Conservation (phyloP, 2,888 invertebrate genomes). For the Ophion ventricosus region DNA sequence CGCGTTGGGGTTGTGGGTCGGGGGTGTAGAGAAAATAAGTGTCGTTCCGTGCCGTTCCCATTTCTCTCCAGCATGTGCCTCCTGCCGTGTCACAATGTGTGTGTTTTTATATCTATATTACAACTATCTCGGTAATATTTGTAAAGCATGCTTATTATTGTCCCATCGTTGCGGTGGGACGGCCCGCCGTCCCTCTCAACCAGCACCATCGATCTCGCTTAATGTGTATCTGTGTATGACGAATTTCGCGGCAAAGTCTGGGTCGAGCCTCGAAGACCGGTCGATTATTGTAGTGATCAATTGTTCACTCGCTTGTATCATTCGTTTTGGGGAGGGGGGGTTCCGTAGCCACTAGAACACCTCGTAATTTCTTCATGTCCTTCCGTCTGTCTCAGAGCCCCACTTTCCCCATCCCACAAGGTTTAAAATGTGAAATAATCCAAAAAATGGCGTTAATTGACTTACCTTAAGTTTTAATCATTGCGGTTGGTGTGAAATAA, state of each 20-base stretch:
- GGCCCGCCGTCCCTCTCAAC: not conserved
- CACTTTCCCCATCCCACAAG: no score
- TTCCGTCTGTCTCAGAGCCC: no score
- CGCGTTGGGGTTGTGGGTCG: not conserved
- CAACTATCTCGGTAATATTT: constrained; percentile 47
- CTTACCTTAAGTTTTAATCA: no score
- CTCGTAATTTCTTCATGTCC: no score
- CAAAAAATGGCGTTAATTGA: no score
- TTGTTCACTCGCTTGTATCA: not conserved
- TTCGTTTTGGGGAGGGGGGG: no score
- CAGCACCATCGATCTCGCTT: constrained; percentile 38
- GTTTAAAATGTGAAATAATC: no score
- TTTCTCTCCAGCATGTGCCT: constrained; percentile 66
- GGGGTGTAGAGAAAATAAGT: not conserved
- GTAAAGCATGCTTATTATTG: constrained; percentile 52
- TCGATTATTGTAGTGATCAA: not conserved
- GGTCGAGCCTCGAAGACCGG: constrained; percentile 30
- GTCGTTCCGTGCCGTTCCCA: constrained; percentile 63
- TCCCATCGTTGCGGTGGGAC: not conserved
- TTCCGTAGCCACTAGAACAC: no score
- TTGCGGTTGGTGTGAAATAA: no score
- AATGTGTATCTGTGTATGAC: constrained; percentile 37
- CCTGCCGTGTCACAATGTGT: constrained; percentile 63
- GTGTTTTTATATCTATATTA: constrained; percentile 43
- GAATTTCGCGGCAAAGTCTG: constrained; percentile 45